Evolutionary conservation across 1,140 invertebrate species (phyloP), one percentile per base, ranked within the genome.

Genomic region (Drosophila tropicalis): DNA sequence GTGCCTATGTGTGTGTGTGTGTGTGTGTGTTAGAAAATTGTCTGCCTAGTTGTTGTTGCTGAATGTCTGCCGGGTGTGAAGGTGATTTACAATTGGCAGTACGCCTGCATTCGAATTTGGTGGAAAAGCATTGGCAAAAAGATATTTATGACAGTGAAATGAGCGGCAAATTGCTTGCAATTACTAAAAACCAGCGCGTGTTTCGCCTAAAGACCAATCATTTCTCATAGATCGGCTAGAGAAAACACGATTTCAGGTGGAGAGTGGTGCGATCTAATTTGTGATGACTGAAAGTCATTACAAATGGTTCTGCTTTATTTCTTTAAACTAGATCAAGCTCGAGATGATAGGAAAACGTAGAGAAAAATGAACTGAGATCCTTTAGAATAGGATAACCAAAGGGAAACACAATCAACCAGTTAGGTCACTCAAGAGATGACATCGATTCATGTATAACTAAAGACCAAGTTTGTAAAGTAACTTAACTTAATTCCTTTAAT

Each of bases 91-190:
- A 85, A 76, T 81, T 83, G 6, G 13, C 54, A 32, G 15, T 25
- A 22, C 17, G 41, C 34, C 40, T 19, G 17, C n/a, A 15, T 44
- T 56, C 62, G 61, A 55, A 66, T 51, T 39, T 62, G 66, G 65
- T 70, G 63, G 72, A 79, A 73, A 62, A 63, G 64, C 77, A 74
- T 64, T 69, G 67, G 67, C 63, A 76, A 65, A 70, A 74, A 74
- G 66, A 87, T 87, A 87, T 86, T 86, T 86, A 86, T 86, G 83
- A 86, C 83, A 86, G 72, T 73, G 79, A 86, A 86, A 87, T 87
- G 83, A 86, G 83, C 76, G 55, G 79, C 79, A 80, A 86, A 87
- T 86, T 87, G 83, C 68, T 71, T 44, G 83, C 83, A 86, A 86
- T 86, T 86, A 57, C 55, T 10, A 5, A 86, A 22, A 51, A 22